Evolutionary conservation across 2,113 vertebrate species (phyloP), one percentile per base, ranked within the genome.

Genomic region (Laterallus jamaicensis): DNA sequence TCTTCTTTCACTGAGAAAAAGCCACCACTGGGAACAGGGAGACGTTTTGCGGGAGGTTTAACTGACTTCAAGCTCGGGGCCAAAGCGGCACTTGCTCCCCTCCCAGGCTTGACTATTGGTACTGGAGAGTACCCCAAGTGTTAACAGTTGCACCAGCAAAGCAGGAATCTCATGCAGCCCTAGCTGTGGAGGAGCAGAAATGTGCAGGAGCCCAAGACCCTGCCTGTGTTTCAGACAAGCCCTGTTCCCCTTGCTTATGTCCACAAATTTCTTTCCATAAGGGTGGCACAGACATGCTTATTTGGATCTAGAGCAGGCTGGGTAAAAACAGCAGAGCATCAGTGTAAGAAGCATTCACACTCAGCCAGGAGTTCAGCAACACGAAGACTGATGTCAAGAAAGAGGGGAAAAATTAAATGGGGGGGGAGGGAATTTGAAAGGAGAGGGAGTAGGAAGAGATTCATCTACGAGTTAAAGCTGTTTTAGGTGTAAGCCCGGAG

Each of bases 401-500:
- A 84, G 15, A 39, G 21, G 31, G 7, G 52, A 39, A 82, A 83
- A 74, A 77, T 11, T 12, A 17, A 52, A 76, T 28, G 25, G 52
- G 25, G 52, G 26, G 52, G 26, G 52, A 26, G 52, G 16, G n/a
- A 14, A 47, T 47, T 47, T 47, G 17, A 18, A 14, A 40, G 17
- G 47, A 47, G 12, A 44, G 31, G 14, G 50, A 85, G 44, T 59
- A 85, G 49, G 78, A 95, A 39, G 6, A n/a, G 74, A 82, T 91
- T 94, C 83, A 93, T 86, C 19, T 55, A 14, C 20, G 82, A 96
- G 91, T 89, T 86, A 70, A 93, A 78, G 84, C 90, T 82, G 69
- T 62, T 96, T 90, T 96, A 93, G 94, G 94, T 92, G 78, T 66
- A 95, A 86, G 96, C 96, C 97, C 79, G 82, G 32, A 94, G 96